phyloP scores from a whole-genome alignment of 2,888 invertebrate species.

The Luperina testacea region DNA sequence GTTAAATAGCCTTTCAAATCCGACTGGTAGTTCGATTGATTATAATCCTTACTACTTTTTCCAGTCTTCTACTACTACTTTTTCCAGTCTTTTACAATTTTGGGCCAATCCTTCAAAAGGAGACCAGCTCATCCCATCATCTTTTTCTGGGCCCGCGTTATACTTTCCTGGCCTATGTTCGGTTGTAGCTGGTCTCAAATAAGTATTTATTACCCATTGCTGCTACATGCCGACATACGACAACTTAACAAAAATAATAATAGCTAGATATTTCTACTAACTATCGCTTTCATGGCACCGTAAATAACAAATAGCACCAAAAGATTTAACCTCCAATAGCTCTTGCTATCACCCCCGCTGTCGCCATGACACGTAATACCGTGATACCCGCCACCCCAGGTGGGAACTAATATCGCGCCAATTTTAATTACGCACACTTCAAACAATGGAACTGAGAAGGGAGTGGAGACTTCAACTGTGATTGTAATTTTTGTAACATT shows the following conservation, averaged over 20 bases:
- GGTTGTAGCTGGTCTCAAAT: not conserved
- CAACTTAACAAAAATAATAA: not conserved
- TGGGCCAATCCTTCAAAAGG: not conserved
- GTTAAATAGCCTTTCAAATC: too few relatives aligned
- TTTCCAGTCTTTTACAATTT: not conserved
- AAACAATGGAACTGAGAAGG: slow-evolving; percentile 77
- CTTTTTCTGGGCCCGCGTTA: not conserved
- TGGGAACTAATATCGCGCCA: slow-evolving; percentile 85
- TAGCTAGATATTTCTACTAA: not conserved
- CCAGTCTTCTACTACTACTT: not conserved
- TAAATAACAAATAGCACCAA: slow-evolving; percentile 14
- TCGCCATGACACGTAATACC: slow-evolving; percentile 58
- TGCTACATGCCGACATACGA: not conserved
- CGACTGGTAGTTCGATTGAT: too few relatives aligned
- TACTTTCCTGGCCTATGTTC: too few relatives aligned
- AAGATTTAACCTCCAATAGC: slow-evolving; percentile 13
- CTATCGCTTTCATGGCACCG: not conserved
- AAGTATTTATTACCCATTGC: not conserved
- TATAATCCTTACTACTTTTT: too few relatives aligned
- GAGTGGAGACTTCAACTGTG: slow-evolving; percentile 64
- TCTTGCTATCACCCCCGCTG: slow-evolving; percentile 44
- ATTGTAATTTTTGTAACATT: not conserved
- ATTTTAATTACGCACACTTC: slow-evolving; percentile 87
- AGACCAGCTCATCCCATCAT: not conserved
- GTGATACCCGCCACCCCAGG: slow-evolving; percentile 70